Evolutionary conservation across 1,140 invertebrate genomes (phyloP).

Genomic region (Melanaphis sacchari): DNA sequence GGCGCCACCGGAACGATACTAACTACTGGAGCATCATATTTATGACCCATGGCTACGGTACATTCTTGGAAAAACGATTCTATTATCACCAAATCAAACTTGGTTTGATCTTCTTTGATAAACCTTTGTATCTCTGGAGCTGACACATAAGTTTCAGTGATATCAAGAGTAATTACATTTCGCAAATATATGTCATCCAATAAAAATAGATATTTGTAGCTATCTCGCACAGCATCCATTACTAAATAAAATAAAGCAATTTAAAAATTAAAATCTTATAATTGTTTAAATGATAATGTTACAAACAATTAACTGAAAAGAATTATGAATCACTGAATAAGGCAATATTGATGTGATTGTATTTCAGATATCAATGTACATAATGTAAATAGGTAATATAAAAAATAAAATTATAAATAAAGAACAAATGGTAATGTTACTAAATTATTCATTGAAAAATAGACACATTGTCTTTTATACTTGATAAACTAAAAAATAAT

Average conservation of each 20-base stretch:
- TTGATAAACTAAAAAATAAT: no score
- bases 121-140: not conserved
- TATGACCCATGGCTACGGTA: conserved; percentile 62
- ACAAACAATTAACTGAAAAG: not conserved
- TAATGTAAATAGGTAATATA: not conserved
- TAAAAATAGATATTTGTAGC: not conserved
- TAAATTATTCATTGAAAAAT: no score
- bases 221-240: not conserved
- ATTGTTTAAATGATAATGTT: not conserved
- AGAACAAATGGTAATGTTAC: no score
- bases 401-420: no score
- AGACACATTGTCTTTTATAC: no score
- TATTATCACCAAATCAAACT: conserved; percentile 59
- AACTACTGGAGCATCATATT: conserved; percentile 50
- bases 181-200: not conserved
- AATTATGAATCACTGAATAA: not conserved
- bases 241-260: not conserved
- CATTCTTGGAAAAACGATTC: conserved; percentile 59
- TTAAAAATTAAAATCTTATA: not conserved
- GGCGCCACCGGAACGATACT: not conserved
- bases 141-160: not conserved
- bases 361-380: not conserved
- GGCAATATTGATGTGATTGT: no score
- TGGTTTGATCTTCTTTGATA: conserved; percentile 32
- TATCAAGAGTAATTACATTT: not conserved